Evolutionary conservation across 2,888 invertebrate species (phyloP), one percentile per base, ranked within the genome.

Genomic region (Steromphala cineraria): DNA sequence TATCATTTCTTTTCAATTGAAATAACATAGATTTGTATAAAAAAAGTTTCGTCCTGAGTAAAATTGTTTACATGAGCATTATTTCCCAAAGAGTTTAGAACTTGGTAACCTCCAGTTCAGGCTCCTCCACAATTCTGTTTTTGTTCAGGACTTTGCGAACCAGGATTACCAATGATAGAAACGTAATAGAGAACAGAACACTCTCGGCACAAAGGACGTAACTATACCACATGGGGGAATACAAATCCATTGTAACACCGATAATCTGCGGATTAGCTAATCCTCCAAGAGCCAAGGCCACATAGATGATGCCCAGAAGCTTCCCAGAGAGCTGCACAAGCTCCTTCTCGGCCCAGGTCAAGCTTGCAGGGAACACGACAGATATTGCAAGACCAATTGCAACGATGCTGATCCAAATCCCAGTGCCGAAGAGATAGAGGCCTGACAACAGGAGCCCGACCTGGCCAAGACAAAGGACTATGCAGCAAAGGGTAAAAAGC

Each of bases 301-400:
- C 81, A 17, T 87, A 81, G 53, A 88, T 84, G 52, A 86, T 81
- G 2, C 86, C 83, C 0, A 87, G 82, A 7, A 88, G 78, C 77
- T 81, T 85, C 2, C 87, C 87, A 0, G 85, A 84, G 2, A 88
- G 86, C 28, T 82, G 79, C 24, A 87, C 56, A 21, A 88, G 83
- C 31, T 83, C 80, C 80, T 87, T 85, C 55, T 88, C 87, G 0
- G 88, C 86, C 87, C 86, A 88, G 0, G 86, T 85, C 53, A 87
- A 85, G 15, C 87, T 80, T 67, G 84, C 83, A 1, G 88, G 87
- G 55, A 87, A 87, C 31, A 87, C 79, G 3, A 87, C 81, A 1
- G 87, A 87, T 81, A 87, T 85, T 1, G 85, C 83, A 74, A 86
- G 83, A 4, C 88, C 88, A 8, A 82, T 81, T 4, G 82, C 74